Evolutionary conservation across 2,888 invertebrate genomes (phyloP).

Genomic region (Cantharis flavilabris): DNA sequence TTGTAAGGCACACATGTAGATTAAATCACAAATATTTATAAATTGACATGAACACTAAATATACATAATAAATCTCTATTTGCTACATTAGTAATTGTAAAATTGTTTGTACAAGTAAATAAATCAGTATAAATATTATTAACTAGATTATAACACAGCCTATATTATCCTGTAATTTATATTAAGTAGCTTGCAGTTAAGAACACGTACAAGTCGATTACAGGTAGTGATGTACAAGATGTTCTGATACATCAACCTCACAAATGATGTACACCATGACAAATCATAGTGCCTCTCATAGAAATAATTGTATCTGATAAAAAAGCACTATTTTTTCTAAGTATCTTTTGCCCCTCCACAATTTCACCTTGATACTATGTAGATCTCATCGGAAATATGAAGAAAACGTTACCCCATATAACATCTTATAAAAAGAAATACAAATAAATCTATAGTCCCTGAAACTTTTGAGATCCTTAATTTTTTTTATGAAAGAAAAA

Average conservation of each 20-base stretch:
- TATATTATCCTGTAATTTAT: slow-evolving; percentile 9
- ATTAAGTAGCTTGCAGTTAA: not conserved
- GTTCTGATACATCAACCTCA: not conserved
- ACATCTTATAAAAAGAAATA: not conserved
- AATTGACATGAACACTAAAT: not conserved
- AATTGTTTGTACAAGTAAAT: not conserved
- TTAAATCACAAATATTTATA: not conserved
- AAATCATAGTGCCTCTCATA: not conserved
- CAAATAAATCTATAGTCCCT: slow-evolving; percentile 8
- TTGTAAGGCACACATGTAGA: not conserved
- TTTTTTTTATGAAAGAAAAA: not conserved
- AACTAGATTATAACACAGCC: slow-evolving; percentile 13
- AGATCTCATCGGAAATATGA: no score
- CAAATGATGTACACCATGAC: not conserved
- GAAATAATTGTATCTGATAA: not conserved
- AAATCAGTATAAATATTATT: not conserved
- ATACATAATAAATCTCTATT: not conserved
- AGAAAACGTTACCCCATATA: not conserved
- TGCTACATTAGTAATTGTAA: not conserved
- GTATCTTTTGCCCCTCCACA: not conserved
- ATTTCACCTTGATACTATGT: not conserved
- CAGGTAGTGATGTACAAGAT: not conserved
- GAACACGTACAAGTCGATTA: not conserved
- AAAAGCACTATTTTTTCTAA: not conserved
- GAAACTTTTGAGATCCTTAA: slow-evolving; percentile 10